Base-by-base conservation (phyloP, 1,140 invertebrate genomes). In the Dysdera silvatica region DNA sequence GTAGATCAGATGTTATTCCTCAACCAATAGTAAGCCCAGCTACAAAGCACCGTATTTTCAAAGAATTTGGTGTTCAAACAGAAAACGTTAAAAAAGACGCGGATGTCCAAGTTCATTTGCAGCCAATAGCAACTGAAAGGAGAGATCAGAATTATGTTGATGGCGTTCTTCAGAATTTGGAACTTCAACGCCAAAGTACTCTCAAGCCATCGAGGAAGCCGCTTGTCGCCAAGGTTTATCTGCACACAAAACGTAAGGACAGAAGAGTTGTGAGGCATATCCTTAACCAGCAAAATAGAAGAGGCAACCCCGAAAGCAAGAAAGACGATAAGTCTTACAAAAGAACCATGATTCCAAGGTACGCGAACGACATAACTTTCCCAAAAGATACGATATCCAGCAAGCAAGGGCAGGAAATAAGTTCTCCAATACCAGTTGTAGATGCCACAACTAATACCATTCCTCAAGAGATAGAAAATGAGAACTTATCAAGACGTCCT, bases 151-250 rank as follows among this genome's bases (percentile, higher is more conserved):
- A 23, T 24, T 49, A 16, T 45, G 47, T 26, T 33, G 41, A 18
- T 16, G 29, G 7, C 20, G 23, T 23, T 8, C 18, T n/a, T n/a
- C n/a, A n/a, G n/a, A n/a, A n/a, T n/a, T n/a, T n/a, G n/a, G n/a
- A n/a, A 31, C 12, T 20, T 24, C 31, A 4, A 24, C 33, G 2
- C 3, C 37, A 0, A 43, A 24, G 5, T 7, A n/a, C 1, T 4
- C 33, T 2, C n/a, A 26, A 2, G 26, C 31, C 4, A n/a, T 35
- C 49, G 3, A 45, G 52, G 4, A 63, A 63, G 26, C 61, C 61
- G 1, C 55, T 63, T 16, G 56, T 63, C n/a, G 61, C 61, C 24
- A 63, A 56, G 18, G 61, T 63, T 10, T 63, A 63, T 26, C 40
- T 63, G 4, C 61, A 63, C 43, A 63, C 61, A 5, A 63, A 63